Percentiles rank a stretch among this genome's conserved stretches.
phyloP scores from a whole-genome alignment of 2,888 invertebrate species.

The Andrena chrysosceles region DNA sequence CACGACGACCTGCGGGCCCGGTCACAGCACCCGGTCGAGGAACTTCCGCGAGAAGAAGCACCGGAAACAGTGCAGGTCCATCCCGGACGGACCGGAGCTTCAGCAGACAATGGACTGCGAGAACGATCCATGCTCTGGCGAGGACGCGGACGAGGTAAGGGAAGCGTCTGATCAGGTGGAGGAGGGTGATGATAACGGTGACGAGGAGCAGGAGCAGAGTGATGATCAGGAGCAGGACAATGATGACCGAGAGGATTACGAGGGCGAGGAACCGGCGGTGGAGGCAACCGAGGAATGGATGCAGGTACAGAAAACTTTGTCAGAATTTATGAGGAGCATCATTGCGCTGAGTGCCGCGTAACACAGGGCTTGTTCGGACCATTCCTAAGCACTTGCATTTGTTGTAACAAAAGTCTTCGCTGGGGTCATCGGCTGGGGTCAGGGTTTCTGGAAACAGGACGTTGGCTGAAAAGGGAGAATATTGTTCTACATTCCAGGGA shows the following conservation, averaged over 20 bases:
- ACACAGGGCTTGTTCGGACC: not conserved
- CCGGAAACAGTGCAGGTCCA: conserved; percentile 77
- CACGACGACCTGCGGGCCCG: conserved; percentile 95
- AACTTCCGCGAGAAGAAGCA: conserved; percentile 87
- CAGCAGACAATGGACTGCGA: conserved; percentile 79
- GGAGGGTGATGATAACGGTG: conserved; percentile 43
- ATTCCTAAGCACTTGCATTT: not conserved
- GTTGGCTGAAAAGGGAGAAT: too few species aligned
- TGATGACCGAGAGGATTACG: conserved; percentile 59
- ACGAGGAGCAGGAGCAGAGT: conserved; percentile 41
- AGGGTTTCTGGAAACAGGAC: too few species aligned
- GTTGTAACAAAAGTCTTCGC: too few species aligned
- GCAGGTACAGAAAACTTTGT: conserved; percentile 74
- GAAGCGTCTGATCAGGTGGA: conserved; percentile 43
- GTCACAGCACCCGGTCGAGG: conserved; percentile 91
- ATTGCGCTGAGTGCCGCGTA: conserved; percentile 16
- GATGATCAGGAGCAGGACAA: conserved; percentile 28
- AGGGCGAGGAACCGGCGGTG: conserved; percentile 55
- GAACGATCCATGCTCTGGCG: conserved; percentile 74
- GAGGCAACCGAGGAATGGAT: conserved; percentile 78
- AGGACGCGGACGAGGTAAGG: conserved; percentile 73
- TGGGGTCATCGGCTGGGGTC: not conserved
- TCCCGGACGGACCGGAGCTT: conserved; percentile 67
- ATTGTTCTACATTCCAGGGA: too few species aligned
- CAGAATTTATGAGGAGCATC: conserved; percentile 6